Evolutionary conservation across 37 sponge, comb jelly and placozoan species (phyloP).

Genomic region (Mnemiopsis leidyi): DNA sequence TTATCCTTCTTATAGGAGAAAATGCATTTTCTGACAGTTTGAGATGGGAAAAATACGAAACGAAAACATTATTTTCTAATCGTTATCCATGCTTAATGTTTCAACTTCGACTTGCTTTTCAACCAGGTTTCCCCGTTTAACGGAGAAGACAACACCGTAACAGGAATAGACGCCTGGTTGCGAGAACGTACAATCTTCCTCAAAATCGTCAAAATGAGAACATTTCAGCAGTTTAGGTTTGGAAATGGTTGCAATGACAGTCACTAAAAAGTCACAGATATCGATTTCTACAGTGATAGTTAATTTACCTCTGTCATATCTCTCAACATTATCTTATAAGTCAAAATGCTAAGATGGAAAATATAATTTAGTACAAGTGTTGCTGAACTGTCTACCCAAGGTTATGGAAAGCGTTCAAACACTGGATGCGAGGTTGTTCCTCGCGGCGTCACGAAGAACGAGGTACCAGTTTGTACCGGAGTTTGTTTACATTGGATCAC

Average conservation of each 20-base stretch:
- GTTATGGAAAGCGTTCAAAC: slow-evolving; percentile 44
- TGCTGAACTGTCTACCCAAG: too few species aligned
- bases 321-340: too few species aligned
- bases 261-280: not conserved
- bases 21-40: too few species aligned
- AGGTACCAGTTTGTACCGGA: not conserved
- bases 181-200: slow-evolving; percentile 47
- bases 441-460: not conserved
- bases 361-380: too few species aligned
- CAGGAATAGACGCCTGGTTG: slow-evolving; percentile 18
- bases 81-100: too few species aligned
- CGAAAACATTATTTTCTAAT: too few species aligned
- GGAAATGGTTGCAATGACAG: not conserved
- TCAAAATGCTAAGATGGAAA: too few species aligned
- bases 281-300: not conserved
- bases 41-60: too few species aligned
- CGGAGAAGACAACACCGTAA: not conserved
- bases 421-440: slow-evolving; percentile 53
- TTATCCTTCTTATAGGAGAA: too few species aligned
- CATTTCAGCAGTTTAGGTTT: slow-evolving; percentile 36
- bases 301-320: too few species aligned
- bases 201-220: slow-evolving; percentile 52
- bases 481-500: not conserved
- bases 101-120: too few species aligned
- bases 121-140: not conserved